phyloP scores from a whole-genome alignment of 1,140 invertebrate genomes.

The Leptopilina clavipes region DNA sequence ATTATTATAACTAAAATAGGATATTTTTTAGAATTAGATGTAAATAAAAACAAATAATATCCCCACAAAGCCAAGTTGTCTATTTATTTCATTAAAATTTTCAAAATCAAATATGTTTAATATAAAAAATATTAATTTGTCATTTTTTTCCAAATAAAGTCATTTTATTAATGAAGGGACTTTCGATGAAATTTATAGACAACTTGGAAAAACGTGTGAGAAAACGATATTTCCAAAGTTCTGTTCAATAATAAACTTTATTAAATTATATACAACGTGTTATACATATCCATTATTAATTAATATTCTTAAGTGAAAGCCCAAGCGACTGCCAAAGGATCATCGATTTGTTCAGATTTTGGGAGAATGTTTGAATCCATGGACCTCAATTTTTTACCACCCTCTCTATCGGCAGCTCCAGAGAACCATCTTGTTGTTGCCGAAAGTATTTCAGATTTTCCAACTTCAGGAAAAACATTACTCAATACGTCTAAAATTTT shows the following conservation, averaged over 20 bases:
- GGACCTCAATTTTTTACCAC: constrained; percentile 20
- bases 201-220: no score
- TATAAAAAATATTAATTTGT: no score
- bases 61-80: no score
- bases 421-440: constrained; percentile 12
- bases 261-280: no score
- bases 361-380: neutral
- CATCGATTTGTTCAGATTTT: neutral
- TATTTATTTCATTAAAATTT: no score
- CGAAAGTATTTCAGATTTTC: constrained; percentile 12
- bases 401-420: constrained; percentile 9
- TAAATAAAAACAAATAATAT: no score
- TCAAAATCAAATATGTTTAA: no score
- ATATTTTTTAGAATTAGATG: no score
- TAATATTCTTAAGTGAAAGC: neutral
- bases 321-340: neutral
- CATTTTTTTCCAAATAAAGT: neutral
- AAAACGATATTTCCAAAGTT: no score
- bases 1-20: neutral
- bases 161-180: neutral
- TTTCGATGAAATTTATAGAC: no score
- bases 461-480: neutral
- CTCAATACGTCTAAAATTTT: constrained; percentile 13
- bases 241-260: no score
- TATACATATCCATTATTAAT: neutral